Base-by-base conservation (phyloP, 2,113 vertebrate genomes). In the Ellobius talpinus region DNA sequence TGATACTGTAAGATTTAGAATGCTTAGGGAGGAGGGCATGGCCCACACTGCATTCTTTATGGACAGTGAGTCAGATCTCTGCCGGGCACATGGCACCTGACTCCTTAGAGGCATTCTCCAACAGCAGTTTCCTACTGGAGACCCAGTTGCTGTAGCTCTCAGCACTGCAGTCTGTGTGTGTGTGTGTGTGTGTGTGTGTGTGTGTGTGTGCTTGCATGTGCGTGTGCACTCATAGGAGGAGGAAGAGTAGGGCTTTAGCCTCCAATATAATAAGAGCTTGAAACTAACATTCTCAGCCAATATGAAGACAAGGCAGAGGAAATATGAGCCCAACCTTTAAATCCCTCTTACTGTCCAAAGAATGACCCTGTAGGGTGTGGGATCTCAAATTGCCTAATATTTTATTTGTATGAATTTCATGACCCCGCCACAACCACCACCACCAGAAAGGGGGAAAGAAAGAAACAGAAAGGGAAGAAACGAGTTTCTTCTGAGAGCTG, bases 341-440 rank as follows among this genome's bases (percentile, higher is more conserved):
- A 81, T 81, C 89, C 16, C 17, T 78, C 33, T 90, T 65, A 73
- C 36, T 87, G 17, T 58, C 31, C 58, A 50, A 45, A 89, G 36
- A 52, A 66, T 50, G 58, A 58, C 36, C 86, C 3, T 1, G 2
- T 23, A 5, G 50, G 24, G 11, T 2, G 7, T 39, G 45, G 42
- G 50, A 74, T 66, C 1, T 14, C 31, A 90, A 76, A 74, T 66
- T 77, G 31, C 24, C 79, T 86, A 6, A 26, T 29, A 93, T 79
- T 91, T 96, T 63, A 81, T 31, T 76, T 89, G 42, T 4, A 47
- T 87, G 23, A 33, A 19, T 91, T 89, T 89, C 50, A 24, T 47
- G 39, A 76, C 50, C 5, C 50, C 13, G 11, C 39, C 19, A 26
- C 19, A 17, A 39, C 21, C 72, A 74, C n/a, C 39, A 26, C 23